Evolutionary conservation across 2,797 vertebrate species (phyloP).

Genomic region (Mergus octosetaceus): DNA sequence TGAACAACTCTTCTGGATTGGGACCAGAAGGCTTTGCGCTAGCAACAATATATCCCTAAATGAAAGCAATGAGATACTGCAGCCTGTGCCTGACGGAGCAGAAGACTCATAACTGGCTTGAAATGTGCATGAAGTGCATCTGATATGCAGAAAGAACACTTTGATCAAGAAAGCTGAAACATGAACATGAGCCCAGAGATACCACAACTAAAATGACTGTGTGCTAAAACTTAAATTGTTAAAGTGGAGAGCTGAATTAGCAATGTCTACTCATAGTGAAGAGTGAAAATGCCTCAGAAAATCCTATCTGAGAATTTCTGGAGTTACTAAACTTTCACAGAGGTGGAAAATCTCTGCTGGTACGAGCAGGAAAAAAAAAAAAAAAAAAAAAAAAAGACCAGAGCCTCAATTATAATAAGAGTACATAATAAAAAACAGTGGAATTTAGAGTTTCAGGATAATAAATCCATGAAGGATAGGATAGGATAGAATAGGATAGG

Average conservation of each 20-base stretch:
- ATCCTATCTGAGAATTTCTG: not conserved
- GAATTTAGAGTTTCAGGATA: not conserved
- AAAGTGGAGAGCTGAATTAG: not conserved
- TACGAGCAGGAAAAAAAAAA: not conserved
- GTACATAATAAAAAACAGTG: not conserved
- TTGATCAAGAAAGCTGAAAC: not conserved
- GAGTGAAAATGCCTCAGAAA: not conserved
- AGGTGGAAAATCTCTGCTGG: not conserved
- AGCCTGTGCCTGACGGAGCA: rapidly evolving
- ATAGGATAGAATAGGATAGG: not conserved
- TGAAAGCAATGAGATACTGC: not conserved
- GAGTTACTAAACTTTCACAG: not conserved
- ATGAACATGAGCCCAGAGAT: not conserved
- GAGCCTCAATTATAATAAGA: too few species aligned
- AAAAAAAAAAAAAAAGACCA: not conserved
- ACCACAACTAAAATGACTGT: not conserved
- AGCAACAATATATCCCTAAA: not conserved
- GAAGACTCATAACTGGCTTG: not conserved
- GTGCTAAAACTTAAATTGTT: not conserved
- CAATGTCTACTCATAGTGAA: not conserved
- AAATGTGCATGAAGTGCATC: not conserved
- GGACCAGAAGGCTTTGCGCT: not conserved
- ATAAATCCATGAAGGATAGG: not conserved
- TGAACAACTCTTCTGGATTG: not conserved
- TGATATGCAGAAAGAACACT: not conserved